These are phyloP conservation scores for Thera britannica DNA, from an alignment of 2,888 invertebrate species.

Conservation along the genomic window DNA sequence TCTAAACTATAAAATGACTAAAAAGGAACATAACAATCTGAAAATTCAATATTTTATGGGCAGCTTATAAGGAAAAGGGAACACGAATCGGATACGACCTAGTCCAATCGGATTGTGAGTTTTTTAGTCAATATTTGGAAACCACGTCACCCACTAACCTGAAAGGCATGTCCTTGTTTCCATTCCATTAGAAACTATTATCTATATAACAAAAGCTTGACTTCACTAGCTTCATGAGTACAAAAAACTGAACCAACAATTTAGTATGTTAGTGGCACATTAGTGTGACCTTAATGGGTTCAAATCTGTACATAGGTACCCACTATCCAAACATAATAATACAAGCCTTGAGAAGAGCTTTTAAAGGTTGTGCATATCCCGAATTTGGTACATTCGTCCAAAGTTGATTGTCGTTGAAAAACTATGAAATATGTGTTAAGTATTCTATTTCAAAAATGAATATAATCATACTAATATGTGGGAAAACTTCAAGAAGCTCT, in stretches of 20 bases:
- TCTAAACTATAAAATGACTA: conserved; percentile 5
- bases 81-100: conserved; percentile 37
- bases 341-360: neutral
- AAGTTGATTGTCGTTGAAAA: no score
- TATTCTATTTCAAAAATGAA: no score
- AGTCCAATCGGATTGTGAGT: conserved; percentile 22
- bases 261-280: conserved; percentile 13
- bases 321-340: neutral
- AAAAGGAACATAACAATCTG: conserved; percentile 9
- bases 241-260: conserved; percentile 6
- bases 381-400: no score
- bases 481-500: no score
- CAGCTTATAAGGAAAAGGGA: conserved; percentile 46
- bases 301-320: neutral
- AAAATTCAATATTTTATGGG: conserved; percentile 20
- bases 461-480: no score
- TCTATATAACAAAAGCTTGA: conserved; percentile 39
- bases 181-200: conserved; percentile 40
- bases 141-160: conserved; percentile 45
- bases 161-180: conserved; percentile 42
- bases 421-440: no score
- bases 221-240: conserved; percentile 23
- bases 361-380: no score
- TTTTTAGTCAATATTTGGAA: conserved; percentile 29
- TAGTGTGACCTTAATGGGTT: conserved; percentile 20